Percentiles rank a stretch among this genome's conserved stretches.
Evolutionary conservation across 2,888 invertebrate genomes (phyloP).

Genomic region (Resseliella maxima): DNA sequence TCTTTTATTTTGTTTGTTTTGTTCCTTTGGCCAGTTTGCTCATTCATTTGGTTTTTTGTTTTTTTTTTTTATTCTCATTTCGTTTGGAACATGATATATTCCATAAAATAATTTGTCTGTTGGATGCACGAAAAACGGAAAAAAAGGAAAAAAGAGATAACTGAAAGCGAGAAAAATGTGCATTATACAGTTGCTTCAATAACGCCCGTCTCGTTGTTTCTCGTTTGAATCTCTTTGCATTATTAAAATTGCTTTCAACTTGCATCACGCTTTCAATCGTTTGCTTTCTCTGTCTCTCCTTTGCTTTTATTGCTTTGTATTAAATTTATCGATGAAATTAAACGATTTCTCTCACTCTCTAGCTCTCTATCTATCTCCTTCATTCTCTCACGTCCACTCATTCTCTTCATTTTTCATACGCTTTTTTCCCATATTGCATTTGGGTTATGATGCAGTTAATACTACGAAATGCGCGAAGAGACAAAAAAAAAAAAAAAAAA

Average conservation of each 20-base stretch:
- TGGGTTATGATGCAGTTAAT: neutral
- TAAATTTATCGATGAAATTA: conserved; percentile 28
- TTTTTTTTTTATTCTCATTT: neutral
- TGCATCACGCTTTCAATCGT: neutral
- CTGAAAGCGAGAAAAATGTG: neutral
- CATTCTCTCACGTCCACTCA: neutral
- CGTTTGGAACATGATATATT: neutral
- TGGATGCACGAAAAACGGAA: neutral
- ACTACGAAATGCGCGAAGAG: too few species aligned
- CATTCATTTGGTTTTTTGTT: neutral
- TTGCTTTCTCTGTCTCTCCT: conserved; percentile 18
- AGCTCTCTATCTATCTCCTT: neutral
- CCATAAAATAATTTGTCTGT: conserved; percentile 41
- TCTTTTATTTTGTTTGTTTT: conserved; percentile 9
- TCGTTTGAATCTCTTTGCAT: neutral
- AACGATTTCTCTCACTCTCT: neutral
- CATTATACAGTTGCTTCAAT: neutral
- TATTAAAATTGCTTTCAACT: conserved; percentile 38
- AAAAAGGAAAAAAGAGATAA: neutral
- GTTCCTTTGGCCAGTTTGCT: neutral
- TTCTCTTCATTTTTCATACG: neutral
- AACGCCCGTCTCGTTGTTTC: neutral
- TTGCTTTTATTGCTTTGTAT: neutral
- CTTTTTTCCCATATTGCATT: neutral
- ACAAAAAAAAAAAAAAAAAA: too few species aligned